Evolutionary conservation across 2,888 invertebrate species (phyloP).

Genomic region (Prosapia bicincta): DNA sequence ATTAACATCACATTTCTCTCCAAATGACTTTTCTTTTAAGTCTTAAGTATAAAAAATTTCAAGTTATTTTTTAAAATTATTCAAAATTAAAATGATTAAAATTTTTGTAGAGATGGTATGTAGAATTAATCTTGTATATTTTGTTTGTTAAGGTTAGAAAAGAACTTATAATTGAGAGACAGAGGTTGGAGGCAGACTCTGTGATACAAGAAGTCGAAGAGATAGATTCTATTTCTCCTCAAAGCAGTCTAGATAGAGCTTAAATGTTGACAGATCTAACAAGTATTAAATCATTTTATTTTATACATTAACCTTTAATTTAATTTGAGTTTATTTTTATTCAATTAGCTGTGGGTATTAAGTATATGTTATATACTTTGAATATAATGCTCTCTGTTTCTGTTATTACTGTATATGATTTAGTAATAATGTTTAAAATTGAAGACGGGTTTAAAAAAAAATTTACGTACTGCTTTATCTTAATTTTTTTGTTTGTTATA

Average conservation of each 20-base stretch:
- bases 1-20: too few species aligned
- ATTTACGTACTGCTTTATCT: too few species aligned
- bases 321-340: not conserved
- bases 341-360: not conserved
- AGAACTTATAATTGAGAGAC: slow-evolving; percentile 55
- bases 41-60: too few species aligned
- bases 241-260: slow-evolving; percentile 13
- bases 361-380: not conserved
- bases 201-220: slow-evolving; percentile 64
- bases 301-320: not conserved
- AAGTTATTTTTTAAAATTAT: too few species aligned
- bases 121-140: too few species aligned
- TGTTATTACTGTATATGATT: not conserved
- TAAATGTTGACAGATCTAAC: not conserved
- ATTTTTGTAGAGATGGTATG: too few species aligned
- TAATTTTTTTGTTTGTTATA: too few species aligned
- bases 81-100: too few species aligned
- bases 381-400: not conserved
- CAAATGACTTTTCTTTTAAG: too few species aligned
- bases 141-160: slow-evolving; percentile 22
- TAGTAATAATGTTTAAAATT: not conserved
- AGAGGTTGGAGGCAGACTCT: slow-evolving; percentile 62
- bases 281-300: not conserved
- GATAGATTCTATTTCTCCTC: slow-evolving; percentile 26
- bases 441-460: not conserved